Evolutionary conservation across 2,888 invertebrate species (phyloP).

Genomic region (Camptogramma bilineatum): DNA sequence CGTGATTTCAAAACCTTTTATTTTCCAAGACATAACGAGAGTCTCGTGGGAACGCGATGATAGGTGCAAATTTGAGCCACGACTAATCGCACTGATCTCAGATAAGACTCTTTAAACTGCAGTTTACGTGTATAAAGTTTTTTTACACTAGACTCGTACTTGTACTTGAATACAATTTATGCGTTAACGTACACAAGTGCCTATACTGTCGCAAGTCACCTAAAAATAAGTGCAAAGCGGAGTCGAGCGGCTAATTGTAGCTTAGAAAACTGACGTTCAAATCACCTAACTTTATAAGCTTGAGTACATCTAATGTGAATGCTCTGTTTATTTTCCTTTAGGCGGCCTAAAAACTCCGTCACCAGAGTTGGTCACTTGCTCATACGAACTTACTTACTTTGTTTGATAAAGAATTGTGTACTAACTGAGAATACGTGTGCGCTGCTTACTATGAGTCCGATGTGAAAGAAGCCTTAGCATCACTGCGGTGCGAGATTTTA

Average conservation of each 20-base stretch:
- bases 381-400: too few species aligned
- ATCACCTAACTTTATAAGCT: too few species aligned
- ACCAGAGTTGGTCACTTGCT: too few species aligned
- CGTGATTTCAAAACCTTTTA: slow-evolving; percentile 46
- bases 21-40: slow-evolving; percentile 50
- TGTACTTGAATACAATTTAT: background rate
- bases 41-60: slow-evolving; percentile 62
- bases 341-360: too few species aligned
- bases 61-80: slow-evolving; percentile 66
- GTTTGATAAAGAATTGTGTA: background rate
- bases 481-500: slow-evolving; percentile 52
- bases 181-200: too few species aligned
- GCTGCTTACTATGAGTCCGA: background rate
- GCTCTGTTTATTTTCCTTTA: too few species aligned
- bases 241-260: too few species aligned
- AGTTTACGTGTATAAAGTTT: slow-evolving; percentile 35
- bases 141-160: background rate
- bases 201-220: too few species aligned
- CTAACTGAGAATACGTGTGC: background rate
- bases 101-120: slow-evolving; percentile 58
- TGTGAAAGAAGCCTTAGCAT: slow-evolving; percentile 41
- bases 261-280: too few species aligned
- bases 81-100: slow-evolving; percentile 61
- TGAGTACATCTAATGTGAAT: too few species aligned
- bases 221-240: too few species aligned